These are phyloP conservation scores for Minunthozetes semirufus DNA, from an alignment of 2,888 invertebrate species.

Conservation along the genomic window DNA sequence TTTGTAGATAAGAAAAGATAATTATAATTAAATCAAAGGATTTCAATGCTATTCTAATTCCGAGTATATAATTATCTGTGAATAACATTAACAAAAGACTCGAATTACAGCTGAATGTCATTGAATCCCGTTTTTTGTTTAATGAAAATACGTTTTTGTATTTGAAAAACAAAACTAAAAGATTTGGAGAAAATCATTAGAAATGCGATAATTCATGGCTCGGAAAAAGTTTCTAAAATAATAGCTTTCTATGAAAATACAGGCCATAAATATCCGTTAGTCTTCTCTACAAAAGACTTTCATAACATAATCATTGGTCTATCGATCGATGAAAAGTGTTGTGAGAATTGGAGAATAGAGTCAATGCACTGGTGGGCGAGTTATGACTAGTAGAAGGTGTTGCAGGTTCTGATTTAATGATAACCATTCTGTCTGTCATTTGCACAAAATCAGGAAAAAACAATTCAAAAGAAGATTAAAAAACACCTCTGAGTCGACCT, in stretches of 20 bases:
- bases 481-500: not conserved
- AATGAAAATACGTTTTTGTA: too few species aligned
- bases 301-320: slow-evolving; percentile 17
- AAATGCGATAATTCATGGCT: too few species aligned
- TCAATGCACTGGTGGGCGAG: slow-evolving; percentile 27
- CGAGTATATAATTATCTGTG: too few species aligned
- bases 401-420: not conserved
- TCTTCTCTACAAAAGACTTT: not conserved
- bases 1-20: too few species aligned
- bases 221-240: not conserved
- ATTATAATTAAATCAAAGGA: too few species aligned
- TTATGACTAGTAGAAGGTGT: slow-evolving; percentile 9
- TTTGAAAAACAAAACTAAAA: too few species aligned
- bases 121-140: too few species aligned
- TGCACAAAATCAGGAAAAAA: not conserved
- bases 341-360: not conserved
- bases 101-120: too few species aligned
- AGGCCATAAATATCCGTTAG: slow-evolving; percentile 1
- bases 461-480: not conserved
- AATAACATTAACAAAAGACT: too few species aligned
- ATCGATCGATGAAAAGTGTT: slow-evolving; percentile 21
- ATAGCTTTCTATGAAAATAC: not conserved
- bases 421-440: not conserved
- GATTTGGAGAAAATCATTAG: too few species aligned
- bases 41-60: too few species aligned